Evolutionary conservation across 1,140 invertebrate species (phyloP).

Genomic region (Apis florea): DNA sequence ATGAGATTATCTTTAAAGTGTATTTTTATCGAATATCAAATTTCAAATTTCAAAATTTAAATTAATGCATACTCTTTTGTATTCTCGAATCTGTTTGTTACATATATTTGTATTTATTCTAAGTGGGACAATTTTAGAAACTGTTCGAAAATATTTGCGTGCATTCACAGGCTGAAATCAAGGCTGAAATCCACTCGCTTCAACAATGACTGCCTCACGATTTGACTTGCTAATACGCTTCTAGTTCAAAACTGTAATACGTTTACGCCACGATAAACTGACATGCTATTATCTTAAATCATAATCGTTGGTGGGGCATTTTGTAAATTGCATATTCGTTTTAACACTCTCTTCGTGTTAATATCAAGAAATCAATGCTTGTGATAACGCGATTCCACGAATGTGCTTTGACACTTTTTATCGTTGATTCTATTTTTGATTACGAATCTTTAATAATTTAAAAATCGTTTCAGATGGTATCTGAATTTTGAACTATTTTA

Average conservation of each 20-base stretch:
- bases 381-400: not conserved
- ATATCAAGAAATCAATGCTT: conserved; percentile 5
- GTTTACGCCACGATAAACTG: conserved; percentile 22
- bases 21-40: no score
- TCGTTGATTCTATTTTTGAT: not conserved
- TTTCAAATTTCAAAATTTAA: no score
- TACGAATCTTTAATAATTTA: no score
- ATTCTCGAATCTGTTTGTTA: no score
- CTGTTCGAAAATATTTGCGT: conserved; percentile 25
- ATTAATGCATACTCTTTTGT: no score
- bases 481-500: no score
- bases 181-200: not conserved
- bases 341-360: not conserved
- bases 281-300: conserved; percentile 6
- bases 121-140: not conserved
- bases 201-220: conserved; percentile 15
- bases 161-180: not conserved
- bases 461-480: no score
- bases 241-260: conserved; percentile 11
- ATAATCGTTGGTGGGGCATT: not conserved
- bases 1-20: no score
- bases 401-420: no score
- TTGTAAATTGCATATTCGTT: not conserved
- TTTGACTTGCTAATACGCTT: conserved; percentile 41
- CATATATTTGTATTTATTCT: not conserved